Base-by-base conservation (phyloP, 2,113 vertebrate genomes). In the Brachypodius melanocephalos region DNA sequence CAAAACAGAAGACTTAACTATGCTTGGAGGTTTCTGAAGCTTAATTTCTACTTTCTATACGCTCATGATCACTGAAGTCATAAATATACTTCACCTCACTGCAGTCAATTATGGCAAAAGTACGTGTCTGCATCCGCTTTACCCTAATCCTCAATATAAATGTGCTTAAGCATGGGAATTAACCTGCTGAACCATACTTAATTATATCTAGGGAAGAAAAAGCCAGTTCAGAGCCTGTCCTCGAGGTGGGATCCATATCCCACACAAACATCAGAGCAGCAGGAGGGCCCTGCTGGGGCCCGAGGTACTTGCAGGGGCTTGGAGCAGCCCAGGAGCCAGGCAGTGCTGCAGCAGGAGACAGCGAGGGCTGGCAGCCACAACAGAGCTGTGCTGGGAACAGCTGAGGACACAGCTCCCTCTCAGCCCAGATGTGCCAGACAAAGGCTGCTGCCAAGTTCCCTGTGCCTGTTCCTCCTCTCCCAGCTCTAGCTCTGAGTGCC, bases 361-460 rank as follows among this genome's bases (percentile, higher is more conserved):
- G 45, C 4, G 12, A 25, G 59, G 32, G 54, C n/a, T 21, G 1
- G 3, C 63, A 71, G 76, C 55, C 68, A 31, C 51, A 54, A 14
- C 32, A 74, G 29, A 71, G 52, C 24, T 29, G 34, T 17, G 72
- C 61, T 38, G 40, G 52, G 87, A 67, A 34, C 52, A 75, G 58
- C 87, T 34, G 52, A 87, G 59, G 28, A 62, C 55, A 51, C 11
- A 9, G 36, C 69, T 88, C 63, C 68, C 57, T 65, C 18, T 63
- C 88, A 87, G 72, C 24, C 77, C 77, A 95, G 88, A 88, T 85
- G 85, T 90, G 78, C 28, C 62, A 90, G 78, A 49, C 36, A 34
- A 26, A 81, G 76, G 62, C 54, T 32, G 24, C 12, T 85, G 92
- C 78, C 75, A 88, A 61, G 32, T 12, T 69, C 20, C 31, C 45